These are phyloP conservation scores for Nomada lathburiana DNA, from an alignment of 2,888 invertebrate species.

Conservation along the genomic window DNA sequence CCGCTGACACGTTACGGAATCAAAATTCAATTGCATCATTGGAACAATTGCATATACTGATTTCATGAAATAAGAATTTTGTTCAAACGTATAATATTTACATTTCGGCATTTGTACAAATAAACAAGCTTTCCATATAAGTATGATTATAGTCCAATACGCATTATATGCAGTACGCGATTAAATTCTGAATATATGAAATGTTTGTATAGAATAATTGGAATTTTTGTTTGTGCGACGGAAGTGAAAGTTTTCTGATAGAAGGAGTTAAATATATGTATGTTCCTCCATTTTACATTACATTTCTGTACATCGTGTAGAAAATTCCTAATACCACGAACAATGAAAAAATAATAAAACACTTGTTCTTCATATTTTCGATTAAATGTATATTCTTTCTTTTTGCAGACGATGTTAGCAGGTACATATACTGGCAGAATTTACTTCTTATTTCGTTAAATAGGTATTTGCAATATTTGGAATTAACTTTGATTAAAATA, in stretches of 20 bases:
- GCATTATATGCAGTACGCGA: background rate
- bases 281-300: no score
- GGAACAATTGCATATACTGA: no score
- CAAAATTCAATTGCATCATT: background rate
- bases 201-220: background rate
- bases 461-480: constrained; percentile 47
- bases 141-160: background rate
- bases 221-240: constrained; percentile 31
- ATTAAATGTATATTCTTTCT: background rate
- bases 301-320: no score
- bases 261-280: constrained; percentile 49
- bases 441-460: constrained; percentile 34
- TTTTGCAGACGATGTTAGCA: no score
- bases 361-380: constrained; percentile 38
- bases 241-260: constrained; percentile 45
- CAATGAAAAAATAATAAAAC: background rate
- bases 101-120: constrained; percentile 14
- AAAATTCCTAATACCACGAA: background rate
- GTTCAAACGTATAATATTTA: constrained; percentile 3
- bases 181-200: background rate
- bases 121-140: background rate
- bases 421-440: constrained; percentile 59
- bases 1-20: background rate
- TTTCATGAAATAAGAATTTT: background rate
- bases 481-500: constrained; percentile 37